Conservation (phyloP, 1,140 invertebrate genomes). For the Drosophila nebulosa region DNA sequence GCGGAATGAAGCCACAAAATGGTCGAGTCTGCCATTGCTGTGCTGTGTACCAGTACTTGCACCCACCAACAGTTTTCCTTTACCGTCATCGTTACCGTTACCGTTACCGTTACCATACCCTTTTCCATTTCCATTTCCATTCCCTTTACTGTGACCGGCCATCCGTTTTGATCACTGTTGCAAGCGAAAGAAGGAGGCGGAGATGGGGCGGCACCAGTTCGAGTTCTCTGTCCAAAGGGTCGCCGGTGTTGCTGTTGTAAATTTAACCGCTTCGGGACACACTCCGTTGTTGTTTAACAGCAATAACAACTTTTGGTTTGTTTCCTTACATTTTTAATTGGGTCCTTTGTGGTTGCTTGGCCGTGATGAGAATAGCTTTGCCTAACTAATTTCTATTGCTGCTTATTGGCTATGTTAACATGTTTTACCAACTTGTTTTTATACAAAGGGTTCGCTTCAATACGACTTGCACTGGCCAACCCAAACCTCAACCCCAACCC, state of each 20-base stretch:
- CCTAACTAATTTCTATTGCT: constrained; percentile 78
- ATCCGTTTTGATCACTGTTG: constrained; percentile 40
- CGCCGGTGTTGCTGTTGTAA: constrained; percentile 68
- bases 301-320: constrained; percentile 79
- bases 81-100: neutral
- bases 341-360: constrained; percentile 72
- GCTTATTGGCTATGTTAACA: constrained; percentile 79
- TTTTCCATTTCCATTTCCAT: neutral
- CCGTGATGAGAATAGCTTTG: constrained; percentile 75
- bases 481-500: neutral
- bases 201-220: constrained; percentile 16
- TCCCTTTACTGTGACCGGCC: neutral
- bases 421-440: constrained; percentile 77
- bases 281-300: constrained; percentile 77
- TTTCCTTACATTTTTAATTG: constrained; percentile 80
- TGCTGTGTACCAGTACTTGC: constrained; percentile 17
- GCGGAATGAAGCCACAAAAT: constrained; percentile 67
- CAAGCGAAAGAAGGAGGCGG: constrained; percentile 13
- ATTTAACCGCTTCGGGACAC: constrained; percentile 78
- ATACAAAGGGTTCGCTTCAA: constrained; percentile 54
- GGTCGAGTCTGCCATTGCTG: constrained; percentile 64
- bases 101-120: neutral
- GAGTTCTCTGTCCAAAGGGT: constrained; percentile 17
- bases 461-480: constrained; percentile 1
- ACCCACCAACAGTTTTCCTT: neutral